Evolutionary conservation across 2,888 invertebrate genomes (phyloP).

Genomic region (Hecatera dysodea): DNA sequence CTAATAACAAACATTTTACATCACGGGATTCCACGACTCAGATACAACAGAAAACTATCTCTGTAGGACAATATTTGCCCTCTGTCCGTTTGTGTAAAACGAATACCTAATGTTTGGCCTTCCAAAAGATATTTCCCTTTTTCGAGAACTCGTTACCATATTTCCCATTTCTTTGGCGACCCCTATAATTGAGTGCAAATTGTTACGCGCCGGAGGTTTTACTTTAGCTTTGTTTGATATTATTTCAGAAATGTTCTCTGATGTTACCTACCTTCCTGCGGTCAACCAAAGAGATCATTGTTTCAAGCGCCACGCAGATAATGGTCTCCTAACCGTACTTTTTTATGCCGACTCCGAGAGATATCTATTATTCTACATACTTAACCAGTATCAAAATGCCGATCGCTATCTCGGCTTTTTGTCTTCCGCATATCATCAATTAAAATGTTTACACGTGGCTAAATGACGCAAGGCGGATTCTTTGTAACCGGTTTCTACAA

Average conservation of each 20-base stretch:
- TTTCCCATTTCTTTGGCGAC: conserved; percentile 67
- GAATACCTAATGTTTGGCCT: conserved; percentile 44
- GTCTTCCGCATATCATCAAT: conserved; percentile 89
- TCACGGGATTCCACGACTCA: conserved; percentile 25
- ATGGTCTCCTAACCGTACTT: conserved; percentile 48
- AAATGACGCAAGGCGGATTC: conserved; percentile 87
- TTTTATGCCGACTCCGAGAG: conserved; percentile 64
- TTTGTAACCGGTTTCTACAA: conserved; percentile 85
- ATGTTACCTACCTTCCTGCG: conserved; percentile 22
- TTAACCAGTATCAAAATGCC: conserved; percentile 75
- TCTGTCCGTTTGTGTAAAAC: conserved; percentile 46
- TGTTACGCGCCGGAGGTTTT: conserved; percentile 55
- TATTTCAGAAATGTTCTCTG: conserved; percentile 26
- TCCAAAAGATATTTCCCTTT: conserved; percentile 55
- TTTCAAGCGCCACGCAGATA: conserved; percentile 63
- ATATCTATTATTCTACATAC: conserved; percentile 63
- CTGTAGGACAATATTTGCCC: conserved; percentile 39
- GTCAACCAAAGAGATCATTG: conserved; percentile 35
- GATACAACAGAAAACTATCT: conserved; percentile 14
- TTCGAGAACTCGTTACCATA: conserved; percentile 61
- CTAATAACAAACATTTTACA: conserved; percentile 43
- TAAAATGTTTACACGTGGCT: conserved; percentile 89
- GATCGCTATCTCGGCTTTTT: conserved; percentile 82
- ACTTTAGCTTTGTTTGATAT: conserved; percentile 54
- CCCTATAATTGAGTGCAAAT: conserved; percentile 67